phyloP scores from a whole-genome alignment of 64 coral and sea anemone species.

The Montipora foliosa region DNA sequence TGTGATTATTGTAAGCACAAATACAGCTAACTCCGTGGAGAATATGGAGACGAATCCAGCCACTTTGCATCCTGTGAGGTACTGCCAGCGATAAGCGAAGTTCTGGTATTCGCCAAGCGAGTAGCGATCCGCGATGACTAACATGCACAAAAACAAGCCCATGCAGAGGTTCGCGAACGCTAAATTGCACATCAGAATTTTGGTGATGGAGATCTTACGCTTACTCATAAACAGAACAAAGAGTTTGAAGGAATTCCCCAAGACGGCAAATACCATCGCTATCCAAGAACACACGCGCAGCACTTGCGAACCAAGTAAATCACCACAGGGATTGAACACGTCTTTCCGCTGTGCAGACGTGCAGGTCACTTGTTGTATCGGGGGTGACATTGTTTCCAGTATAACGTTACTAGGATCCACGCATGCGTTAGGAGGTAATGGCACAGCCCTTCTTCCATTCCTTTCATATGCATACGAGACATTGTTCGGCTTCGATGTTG shows the following conservation, averaged over 20 bases:
- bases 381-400: background rate
- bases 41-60: constrained; percentile 86
- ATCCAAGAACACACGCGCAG: constrained; percentile 82
- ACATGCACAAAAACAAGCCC: constrained; percentile 79
- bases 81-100: constrained; percentile 78
- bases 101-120: constrained; percentile 75
- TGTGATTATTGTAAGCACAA: constrained; percentile 77
- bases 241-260: constrained; percentile 73
- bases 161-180: constrained; percentile 91
- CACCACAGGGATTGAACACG: constrained; percentile 85
- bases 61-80: constrained; percentile 59
- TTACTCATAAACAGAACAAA: constrained; percentile 66
- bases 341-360: background rate
- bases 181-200: constrained; percentile 84
- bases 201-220: constrained; percentile 49
- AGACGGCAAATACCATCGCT: constrained; percentile 63
- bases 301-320: constrained; percentile 58
- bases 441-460: background rate
- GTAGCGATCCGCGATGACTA: constrained; percentile 61
- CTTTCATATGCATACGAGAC: background rate
- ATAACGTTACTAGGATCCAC: background rate
- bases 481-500: background rate
- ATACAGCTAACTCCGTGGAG: constrained; percentile 83
- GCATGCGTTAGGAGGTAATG: background rate
- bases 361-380: background rate